Evolutionary conservation across 2,113 vertebrate species (phyloP).

Genomic region (Platichthys flesus): DNA sequence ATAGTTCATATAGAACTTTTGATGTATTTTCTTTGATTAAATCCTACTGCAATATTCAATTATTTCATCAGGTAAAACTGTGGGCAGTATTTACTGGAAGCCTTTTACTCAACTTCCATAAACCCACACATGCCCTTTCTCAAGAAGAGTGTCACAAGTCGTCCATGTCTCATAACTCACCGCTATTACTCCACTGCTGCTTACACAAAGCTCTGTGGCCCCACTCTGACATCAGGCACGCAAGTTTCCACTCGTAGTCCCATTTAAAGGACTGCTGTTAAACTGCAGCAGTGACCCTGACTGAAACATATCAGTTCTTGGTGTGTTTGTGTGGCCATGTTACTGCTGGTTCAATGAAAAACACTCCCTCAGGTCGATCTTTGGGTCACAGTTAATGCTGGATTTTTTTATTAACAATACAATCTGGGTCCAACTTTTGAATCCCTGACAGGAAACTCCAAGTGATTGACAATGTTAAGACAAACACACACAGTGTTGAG

Average conservation of each 20-base stretch:
- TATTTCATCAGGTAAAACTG: conserved; percentile 1
- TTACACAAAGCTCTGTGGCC: conserved; percentile 9
- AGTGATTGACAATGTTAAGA: conserved; percentile 46
- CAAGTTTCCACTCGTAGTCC: not conserved
- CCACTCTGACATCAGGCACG: conserved; percentile 18
- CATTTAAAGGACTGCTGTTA: too few species aligned
- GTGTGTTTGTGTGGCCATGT: not conserved
- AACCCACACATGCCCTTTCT: conserved; percentile 18
- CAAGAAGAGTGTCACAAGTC: conserved; percentile 51
- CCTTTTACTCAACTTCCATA: conserved; percentile 20
- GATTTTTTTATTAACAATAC: conserved; percentile 16
- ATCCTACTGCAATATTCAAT: too few species aligned
- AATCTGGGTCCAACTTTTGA: conserved; percentile 39
- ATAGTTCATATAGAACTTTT: too few species aligned
- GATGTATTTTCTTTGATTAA: too few species aligned
- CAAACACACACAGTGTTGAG: conserved; percentile 26
- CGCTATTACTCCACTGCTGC: conserved; percentile 9
- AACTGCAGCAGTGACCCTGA: too few species aligned
- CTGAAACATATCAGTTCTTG: not conserved
- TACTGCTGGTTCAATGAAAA: conserved; percentile 28
- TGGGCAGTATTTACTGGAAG: conserved; percentile 12
- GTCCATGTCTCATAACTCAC: conserved; percentile 1
- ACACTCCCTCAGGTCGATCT: not conserved
- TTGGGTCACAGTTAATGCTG: not conserved
- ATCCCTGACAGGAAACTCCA: conserved; percentile 40